A percentile compares a stretch with the other conserved stretches of the same genome.
Evolutionary conservation across 2,113 vertebrate genomes (phyloP).

Genomic region (Scartelaos histophorus): DNA sequence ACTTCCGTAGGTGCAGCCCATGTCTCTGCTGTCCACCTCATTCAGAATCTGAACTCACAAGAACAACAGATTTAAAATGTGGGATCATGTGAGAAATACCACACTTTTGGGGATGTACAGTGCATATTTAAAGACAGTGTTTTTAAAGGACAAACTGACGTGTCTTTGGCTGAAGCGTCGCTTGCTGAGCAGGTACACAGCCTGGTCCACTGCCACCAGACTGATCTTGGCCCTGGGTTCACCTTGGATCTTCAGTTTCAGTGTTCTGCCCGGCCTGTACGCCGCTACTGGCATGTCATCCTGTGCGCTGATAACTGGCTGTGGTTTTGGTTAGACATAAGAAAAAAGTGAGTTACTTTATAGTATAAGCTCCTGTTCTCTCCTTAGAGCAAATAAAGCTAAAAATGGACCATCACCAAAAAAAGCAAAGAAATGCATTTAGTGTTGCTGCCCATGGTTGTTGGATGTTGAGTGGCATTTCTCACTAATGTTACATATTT

Average conservation of each 20-base stretch:
- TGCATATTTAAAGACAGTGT: not conserved
- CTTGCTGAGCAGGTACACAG: conserved; percentile 4
- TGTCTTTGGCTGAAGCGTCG: conserved; percentile 2
- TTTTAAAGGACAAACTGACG: not conserved
- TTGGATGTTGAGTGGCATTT: too few species aligned
- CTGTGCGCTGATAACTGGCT: not conserved
- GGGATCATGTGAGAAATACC: too few species aligned
- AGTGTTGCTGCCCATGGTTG: too few species aligned
- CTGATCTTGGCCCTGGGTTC: not conserved
- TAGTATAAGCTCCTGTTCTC: too few species aligned
- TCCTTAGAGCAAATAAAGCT: too few species aligned
- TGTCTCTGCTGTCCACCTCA: conserved; percentile 7
- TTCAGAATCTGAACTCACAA: not conserved
- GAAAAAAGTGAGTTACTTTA: not conserved
- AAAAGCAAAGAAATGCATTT: too few species aligned
- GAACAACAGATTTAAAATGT: not conserved
- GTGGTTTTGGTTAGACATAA: not conserved
- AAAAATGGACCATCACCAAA: too few species aligned
- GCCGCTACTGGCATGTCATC: too few species aligned
- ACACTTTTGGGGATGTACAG: too few species aligned
- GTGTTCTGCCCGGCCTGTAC: not conserved
- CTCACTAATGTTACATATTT: too few species aligned
- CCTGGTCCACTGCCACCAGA: conserved; percentile 9
- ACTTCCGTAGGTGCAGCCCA: not conserved
- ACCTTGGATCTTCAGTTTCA: not conserved